Base-by-base conservation (phyloP, 2,113 vertebrate species). In the Pseudorhombus dupliciocellatus region DNA sequence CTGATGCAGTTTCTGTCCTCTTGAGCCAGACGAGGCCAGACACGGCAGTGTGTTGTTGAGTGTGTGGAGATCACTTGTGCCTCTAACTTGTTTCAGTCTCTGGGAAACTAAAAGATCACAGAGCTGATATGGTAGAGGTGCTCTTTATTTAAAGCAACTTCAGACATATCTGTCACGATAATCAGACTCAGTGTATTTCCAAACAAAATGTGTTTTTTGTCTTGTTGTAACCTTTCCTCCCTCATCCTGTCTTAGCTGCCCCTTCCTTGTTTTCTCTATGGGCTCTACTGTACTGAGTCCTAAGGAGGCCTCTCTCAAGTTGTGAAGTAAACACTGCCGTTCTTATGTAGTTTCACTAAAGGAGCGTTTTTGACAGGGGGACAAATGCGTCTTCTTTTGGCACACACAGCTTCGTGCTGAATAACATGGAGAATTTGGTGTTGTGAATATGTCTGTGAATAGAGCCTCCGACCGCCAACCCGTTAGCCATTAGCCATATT, bases 271-370 rank as follows among this genome's bases (percentile, higher is more conserved):
- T 16, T 12, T 2, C 18, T 34, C 56, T 21, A 15, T 63, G 48
- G 42, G 22, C 26, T 6, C 34, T 58, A 64, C 48, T 76, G 61
- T 71, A 55, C 67, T 16, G 48, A 70, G 31, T 31, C 57, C 85
- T 75, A 87, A 76, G 80, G 65, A 30, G 52, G 63, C 63, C 79
- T 63, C 1, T 11, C 30, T 20, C 42, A 7, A 18, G 34, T 11
- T 11, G 12, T 37, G 34, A 9, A 37, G 10, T 37, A 3, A 37
- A 12, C 34, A 11, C 34, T 1, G 31, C 9, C 10, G 34, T 10
- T 37, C 34, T 12, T 37, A 9, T 37, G 34, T 12, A 37, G 10
- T 37, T 37, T 37, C 34, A 11, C 11, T 11, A 11, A 9, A 37
- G 34, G 34, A 37, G 34, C n/a, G n/a, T n/a, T n/a, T n/a, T n/a